Base-by-base conservation (phyloP, 2,888 invertebrate genomes). In the Microdon myrmicae region DNA sequence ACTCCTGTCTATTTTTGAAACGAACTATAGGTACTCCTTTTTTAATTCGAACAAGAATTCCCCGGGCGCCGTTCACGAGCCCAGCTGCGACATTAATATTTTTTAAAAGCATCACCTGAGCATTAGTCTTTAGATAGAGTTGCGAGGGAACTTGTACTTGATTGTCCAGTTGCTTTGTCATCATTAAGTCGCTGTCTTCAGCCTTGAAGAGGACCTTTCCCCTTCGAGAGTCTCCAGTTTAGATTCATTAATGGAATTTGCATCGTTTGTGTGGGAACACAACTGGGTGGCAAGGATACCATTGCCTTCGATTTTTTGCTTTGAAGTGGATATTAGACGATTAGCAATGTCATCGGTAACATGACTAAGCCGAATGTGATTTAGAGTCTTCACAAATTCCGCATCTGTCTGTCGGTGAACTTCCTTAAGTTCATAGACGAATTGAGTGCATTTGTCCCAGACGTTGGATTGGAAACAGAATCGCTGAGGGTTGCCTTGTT, bases 191-290 rank as follows among this genome's bases (percentile, higher is more conserved):
- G 71, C 90, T 91, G 76, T 97, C 96, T 71, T 89, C 86, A 0
- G 95, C 90, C 7, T 83, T 81, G 75, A 89, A 96, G 1, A 83
- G 69, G 1, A 79, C 71, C 47, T 84, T 81, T 87, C 87, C 1
- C 90, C 90, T 23, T 79, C 74, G 53, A 90, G 81, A 70, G 87
- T 87, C 39, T 85, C 83, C 37, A 97, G 80, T 75, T 94, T 92
- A 3, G 88, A 86, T 58, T 86, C 85, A 75, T 97, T 97, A 19
- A 96, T 94, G 55, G 87, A 84, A 74, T 93, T 89, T 0, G 95
- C 95, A 77, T 97, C 96, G 72, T 90, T 90, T 8, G 94, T 92
- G 72, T 96, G 96, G 0, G 96, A 93, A 78, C 96, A 97, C 5
- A 97, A 82, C 72, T 91, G 85, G 0, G 96, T 96, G 1, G 96